Percentiles rank a stretch among this genome's conserved stretches.
Conservation (phyloP, 1,140 invertebrate genomes). For the Drosophila melanica region DNA sequence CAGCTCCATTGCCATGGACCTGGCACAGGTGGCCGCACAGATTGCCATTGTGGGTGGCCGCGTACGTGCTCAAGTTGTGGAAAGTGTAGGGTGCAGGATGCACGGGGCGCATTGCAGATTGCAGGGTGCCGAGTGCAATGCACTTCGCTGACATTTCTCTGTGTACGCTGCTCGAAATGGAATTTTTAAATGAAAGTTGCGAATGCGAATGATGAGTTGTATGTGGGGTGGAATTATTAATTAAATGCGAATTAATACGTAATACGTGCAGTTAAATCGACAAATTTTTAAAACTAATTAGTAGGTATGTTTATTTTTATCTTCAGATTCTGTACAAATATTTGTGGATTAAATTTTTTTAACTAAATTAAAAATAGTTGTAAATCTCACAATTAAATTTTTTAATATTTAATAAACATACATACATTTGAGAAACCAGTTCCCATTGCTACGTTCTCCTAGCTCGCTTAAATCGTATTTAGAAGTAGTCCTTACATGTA, state of each 20-base stretch:
- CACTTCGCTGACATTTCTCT: conserved; percentile 60
- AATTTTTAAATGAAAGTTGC: conserved; percentile 70
- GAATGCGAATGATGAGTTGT: conserved; percentile 27
- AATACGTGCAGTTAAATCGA: background rate
- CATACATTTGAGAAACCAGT: conserved; percentile 13
- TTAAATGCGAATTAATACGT: conserved; percentile 36
- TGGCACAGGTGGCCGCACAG: background rate
- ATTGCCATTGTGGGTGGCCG: conserved; percentile 21
- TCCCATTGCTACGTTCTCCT: conserved; percentile 1
- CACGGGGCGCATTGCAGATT: background rate
- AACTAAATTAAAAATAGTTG: too few relatives aligned
- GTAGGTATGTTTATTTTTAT: too few relatives aligned
- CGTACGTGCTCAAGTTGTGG: conserved; percentile 73
- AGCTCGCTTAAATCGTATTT: conserved; percentile 7
- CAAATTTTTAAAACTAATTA: too few relatives aligned
- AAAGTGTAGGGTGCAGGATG: conserved; percentile 32
- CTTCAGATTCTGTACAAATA: too few relatives aligned
- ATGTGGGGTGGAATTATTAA: background rate
- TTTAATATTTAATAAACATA: background rate
- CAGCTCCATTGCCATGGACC: conserved; percentile 25
- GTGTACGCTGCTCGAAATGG: conserved; percentile 32
- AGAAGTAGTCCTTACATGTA: conserved; percentile 20
- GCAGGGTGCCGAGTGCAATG: conserved; percentile 57
- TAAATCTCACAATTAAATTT: too few relatives aligned
- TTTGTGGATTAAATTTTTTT: too few relatives aligned